Percentiles rank a stretch among this genome's conserved stretches.
Evolutionary conservation across 2,797 vertebrate species (phyloP).

Genomic region (Lates japonicus): DNA sequence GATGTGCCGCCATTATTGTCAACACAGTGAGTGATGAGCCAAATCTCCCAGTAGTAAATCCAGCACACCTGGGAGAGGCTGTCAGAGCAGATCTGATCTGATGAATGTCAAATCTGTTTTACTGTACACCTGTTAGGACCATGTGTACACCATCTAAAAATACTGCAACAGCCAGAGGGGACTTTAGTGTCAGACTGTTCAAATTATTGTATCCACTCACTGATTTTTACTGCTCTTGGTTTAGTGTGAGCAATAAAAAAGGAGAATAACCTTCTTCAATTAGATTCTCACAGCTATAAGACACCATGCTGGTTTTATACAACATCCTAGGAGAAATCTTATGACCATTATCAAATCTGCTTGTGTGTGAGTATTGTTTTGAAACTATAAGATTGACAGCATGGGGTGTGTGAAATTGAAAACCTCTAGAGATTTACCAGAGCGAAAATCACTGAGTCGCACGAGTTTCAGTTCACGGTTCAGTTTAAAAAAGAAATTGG

Average conservation of each 20-base stretch:
- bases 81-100: constrained; percentile 37
- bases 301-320: constrained; percentile 20
- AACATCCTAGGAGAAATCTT: constrained; percentile 23
- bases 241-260: constrained; percentile 43
- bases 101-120: constrained; percentile 39
- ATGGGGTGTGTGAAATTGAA: not conserved
- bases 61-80: constrained; percentile 35
- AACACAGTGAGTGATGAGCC: not conserved
- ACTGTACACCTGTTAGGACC: constrained; percentile 18
- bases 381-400: not conserved
- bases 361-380: constrained; percentile 14
- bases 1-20: not conserved
- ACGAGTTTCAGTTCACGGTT: not conserved
- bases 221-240: constrained; percentile 54
- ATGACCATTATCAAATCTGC: constrained; percentile 3
- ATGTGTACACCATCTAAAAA: constrained; percentile 24
- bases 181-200: constrained; percentile 11
- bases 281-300: constrained; percentile 29
- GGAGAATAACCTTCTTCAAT: constrained; percentile 30
- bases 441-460: not conserved
- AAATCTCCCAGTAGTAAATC: constrained; percentile 5
- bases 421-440: not conserved
- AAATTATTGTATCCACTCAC: constrained; percentile 35
- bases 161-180: constrained; percentile 8
- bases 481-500: not conserved